Percentiles rank a stretch among this genome's conserved stretches.
Evolutionary conservation across 2,113 vertebrate species (phyloP).

Genomic region (Upupa epops): DNA sequence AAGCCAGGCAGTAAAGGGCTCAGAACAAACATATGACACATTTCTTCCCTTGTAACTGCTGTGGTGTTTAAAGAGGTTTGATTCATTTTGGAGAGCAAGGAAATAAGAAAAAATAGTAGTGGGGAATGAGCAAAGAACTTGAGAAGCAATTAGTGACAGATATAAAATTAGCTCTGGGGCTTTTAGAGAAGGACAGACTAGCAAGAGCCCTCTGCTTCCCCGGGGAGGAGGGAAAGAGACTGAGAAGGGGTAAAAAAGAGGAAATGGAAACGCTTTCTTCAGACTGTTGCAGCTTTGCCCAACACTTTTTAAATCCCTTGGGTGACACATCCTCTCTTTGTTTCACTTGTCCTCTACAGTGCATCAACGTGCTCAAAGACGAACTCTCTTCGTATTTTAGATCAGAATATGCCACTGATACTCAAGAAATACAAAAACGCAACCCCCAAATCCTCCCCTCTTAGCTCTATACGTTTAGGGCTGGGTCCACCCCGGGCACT

Average conservation of each 20-base stretch:
- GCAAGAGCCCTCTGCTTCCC: background rate
- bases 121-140: background rate
- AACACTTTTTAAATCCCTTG: background rate
- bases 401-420: too few species aligned
- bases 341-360: background rate
- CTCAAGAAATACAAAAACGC: rapidly evolving
- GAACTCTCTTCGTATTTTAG: background rate
- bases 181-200: background rate
- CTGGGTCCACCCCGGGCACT: too few species aligned
- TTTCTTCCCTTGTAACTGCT: background rate
- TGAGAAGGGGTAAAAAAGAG: background rate
- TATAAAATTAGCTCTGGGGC: background rate
- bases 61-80: background rate
- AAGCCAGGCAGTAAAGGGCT: background rate
- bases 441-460: rapidly evolving
- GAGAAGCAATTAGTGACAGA: background rate
- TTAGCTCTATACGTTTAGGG: rapidly evolving
- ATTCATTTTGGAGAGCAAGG: background rate
- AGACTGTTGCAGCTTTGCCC: background rate
- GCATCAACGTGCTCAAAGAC: background rate
- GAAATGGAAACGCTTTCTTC: background rate
- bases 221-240: background rate
- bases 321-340: background rate
- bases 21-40: background rate
- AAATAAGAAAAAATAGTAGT: background rate